These are phyloP conservation scores for Miniopterus natalensis DNA, from an alignment of 2,113 vertebrate species.

Conservation along the genomic window DNA sequence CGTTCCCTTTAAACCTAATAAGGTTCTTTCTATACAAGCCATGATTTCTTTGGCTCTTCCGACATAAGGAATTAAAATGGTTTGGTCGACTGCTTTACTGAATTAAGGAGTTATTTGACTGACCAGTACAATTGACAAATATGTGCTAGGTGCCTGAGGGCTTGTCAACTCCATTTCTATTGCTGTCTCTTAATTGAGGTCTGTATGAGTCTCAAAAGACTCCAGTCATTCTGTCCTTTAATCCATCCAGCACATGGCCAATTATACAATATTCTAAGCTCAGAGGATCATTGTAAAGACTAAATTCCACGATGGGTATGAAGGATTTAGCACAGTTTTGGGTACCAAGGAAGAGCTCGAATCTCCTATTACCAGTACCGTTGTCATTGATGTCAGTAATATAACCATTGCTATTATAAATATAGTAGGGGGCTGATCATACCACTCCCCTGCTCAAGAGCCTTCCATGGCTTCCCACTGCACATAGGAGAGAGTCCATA, in stretches of 20 bases:
- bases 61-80: slow-evolving; percentile 8
- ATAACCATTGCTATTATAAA: too few relatives aligned
- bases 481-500: too few relatives aligned
- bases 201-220: background rate
- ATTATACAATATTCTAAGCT: background rate
- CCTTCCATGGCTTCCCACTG: too few relatives aligned
- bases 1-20: background rate
- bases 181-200: background rate
- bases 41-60: background rate
- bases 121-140: background rate
- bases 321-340: background rate
- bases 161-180: background rate
- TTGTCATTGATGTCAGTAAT: too few relatives aligned
- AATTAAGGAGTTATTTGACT: background rate
- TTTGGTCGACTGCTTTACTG: background rate
- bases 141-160: background rate
- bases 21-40: background rate
- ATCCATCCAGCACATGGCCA: background rate
- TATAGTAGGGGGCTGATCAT: too few relatives aligned
- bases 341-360: background rate
- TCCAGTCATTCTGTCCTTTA: background rate
- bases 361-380: too few relatives aligned
- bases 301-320: background rate
- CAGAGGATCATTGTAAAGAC: background rate
- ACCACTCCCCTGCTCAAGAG: too few relatives aligned